Conservation (phyloP, 2,888 invertebrate genomes). For the Drosophila fungiperda region DNA sequence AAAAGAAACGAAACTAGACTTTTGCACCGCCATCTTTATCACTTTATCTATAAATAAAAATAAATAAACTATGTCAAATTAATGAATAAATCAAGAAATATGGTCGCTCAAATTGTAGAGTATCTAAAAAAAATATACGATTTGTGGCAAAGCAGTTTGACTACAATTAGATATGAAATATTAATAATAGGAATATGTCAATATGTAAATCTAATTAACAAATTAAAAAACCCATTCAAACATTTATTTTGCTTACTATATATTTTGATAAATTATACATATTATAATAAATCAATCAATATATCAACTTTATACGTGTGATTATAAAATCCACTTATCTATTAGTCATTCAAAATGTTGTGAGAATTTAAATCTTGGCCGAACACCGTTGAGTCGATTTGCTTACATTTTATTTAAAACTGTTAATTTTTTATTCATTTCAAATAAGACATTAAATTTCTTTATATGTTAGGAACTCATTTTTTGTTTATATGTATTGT, state of each 20-base stretch:
- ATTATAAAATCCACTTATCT: neutral
- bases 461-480: neutral
- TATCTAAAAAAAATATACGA: neutral
- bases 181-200: neutral
- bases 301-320: neutral
- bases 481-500: neutral
- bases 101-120: too few relatives aligned
- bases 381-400: neutral
- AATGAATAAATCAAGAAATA: neutral
- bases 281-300: neutral
- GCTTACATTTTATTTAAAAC: neutral
- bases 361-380: neutral
- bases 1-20: neutral
- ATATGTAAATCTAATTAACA: neutral
- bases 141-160: neutral
- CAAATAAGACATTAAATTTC: neutral
- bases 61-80: neutral
- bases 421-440: too few relatives aligned
- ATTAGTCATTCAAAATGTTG: neutral
- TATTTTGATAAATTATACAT: too few relatives aligned
- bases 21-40: neutral
- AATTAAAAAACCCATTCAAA: neutral
- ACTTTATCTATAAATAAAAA: neutral
- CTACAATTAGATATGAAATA: neutral
- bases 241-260: neutral